A percentile compares a stretch with the other conserved stretches of the same genome.
phyloP scores from a whole-genome alignment of 1,140 invertebrate genomes.

The Lordiphosa collinella region DNA sequence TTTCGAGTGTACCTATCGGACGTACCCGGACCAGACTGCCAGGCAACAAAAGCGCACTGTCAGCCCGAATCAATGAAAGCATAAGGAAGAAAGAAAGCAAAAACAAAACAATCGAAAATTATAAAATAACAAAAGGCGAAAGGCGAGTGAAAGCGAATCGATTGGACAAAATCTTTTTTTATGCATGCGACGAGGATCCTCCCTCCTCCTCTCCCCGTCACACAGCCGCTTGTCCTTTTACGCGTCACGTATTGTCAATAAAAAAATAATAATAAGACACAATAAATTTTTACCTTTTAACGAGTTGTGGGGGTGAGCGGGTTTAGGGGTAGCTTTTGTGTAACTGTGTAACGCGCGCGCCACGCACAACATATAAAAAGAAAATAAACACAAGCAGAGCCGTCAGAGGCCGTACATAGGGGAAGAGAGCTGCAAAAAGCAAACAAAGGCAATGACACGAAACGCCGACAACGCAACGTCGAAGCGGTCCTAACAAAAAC shows the following conservation, averaged over 20 bases:
- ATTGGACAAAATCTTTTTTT: conserved; percentile 62
- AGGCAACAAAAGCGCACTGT: conserved; percentile 59
- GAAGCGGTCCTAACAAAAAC: conserved; percentile 33
- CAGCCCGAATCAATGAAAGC: conserved; percentile 25
- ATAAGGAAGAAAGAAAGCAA: conserved; percentile 10
- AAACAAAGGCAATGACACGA: conserved; percentile 77
- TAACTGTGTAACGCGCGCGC: conserved; percentile 46
- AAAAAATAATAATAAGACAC: conserved; percentile 79
- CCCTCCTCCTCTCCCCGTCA: neutral
- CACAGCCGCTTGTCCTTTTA: conserved; percentile 47
- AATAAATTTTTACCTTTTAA: conserved; percentile 79
- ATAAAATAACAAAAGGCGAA: conserved; percentile 70
- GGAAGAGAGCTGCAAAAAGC: conserved; percentile 49
- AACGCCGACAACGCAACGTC: conserved; percentile 45
- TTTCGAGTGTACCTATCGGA: too few relatives aligned
- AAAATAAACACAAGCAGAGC: conserved; percentile 60
- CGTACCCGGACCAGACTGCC: neutral
- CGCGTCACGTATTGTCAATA: conserved; percentile 79
- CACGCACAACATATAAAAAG: conserved; percentile 67
- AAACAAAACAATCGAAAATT: conserved; percentile 76
- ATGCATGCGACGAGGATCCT: conserved; percentile 60
- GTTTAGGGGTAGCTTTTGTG: conserved; percentile 30
- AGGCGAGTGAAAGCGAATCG: conserved; percentile 36
- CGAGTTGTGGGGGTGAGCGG: conserved; percentile 35
- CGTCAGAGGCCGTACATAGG: neutral